phyloP scores from a whole-genome alignment of 2,888 invertebrate genomes.

The Arenicola marina region DNA sequence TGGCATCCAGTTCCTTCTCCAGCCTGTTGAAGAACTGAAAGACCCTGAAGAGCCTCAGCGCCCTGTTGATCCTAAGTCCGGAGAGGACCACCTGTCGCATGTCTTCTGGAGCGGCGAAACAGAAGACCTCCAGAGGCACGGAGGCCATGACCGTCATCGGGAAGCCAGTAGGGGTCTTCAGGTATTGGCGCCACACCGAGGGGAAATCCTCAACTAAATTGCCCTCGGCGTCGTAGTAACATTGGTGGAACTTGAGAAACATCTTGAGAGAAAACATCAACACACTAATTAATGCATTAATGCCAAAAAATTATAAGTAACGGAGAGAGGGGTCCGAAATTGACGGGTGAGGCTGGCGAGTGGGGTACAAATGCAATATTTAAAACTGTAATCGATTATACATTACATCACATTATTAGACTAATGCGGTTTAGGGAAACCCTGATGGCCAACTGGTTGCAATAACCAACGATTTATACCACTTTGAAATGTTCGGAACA shows the following conservation, averaged over 20 bases:
- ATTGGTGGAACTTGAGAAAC: conserved; percentile 19
- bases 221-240: conserved; percentile 18
- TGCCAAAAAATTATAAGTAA: too few relatives aligned
- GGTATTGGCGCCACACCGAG: conserved; percentile 8
- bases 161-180: conserved; percentile 9
- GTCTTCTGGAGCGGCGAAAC: conserved; percentile 11
- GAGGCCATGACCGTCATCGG: conserved; percentile 13
- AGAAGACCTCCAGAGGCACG: conserved; percentile 24
- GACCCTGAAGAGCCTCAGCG: conserved; percentile 12
- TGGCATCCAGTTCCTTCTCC: conserved; percentile 19
- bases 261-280: conserved; percentile 19
- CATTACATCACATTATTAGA: too few relatives aligned
- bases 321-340: too few relatives aligned
- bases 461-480: too few relatives aligned
- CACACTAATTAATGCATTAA: too few relatives aligned
- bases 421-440: too few relatives aligned
- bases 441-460: too few relatives aligned
- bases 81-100: conserved; percentile 6
- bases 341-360: too few relatives aligned
- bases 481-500: too few relatives aligned
- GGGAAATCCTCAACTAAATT: conserved; percentile 18
- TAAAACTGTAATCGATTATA: too few relatives aligned
- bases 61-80: conserved; percentile 12
- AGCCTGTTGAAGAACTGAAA: conserved; percentile 9
- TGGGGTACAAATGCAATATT: too few relatives aligned